Conservation (phyloP, 92 coral and sea anemone species). For the Zoanthus gigantus region DNA sequence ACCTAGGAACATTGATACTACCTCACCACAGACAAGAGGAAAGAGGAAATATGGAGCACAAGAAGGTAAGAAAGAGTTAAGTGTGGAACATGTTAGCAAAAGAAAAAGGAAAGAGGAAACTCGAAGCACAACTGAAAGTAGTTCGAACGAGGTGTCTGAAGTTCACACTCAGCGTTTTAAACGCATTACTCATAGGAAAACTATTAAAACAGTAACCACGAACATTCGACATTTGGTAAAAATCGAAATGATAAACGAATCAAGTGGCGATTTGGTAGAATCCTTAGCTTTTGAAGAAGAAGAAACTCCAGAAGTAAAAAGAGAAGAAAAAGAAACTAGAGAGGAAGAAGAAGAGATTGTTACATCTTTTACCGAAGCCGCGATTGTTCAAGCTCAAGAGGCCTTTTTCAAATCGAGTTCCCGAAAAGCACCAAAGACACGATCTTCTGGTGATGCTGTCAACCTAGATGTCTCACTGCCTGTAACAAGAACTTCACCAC, state of each 20-base stretch:
- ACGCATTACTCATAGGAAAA: slow-evolving; percentile 65
- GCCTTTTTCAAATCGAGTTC: not conserved
- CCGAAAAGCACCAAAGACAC: slow-evolving; percentile 7
- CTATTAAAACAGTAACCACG: slow-evolving; percentile 68
- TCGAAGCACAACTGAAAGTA: not conserved
- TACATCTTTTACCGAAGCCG: slow-evolving; percentile 6
- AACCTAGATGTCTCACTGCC: not conserved
- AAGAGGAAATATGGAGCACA: slow-evolving; percentile 4
- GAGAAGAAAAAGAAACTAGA: slow-evolving; percentile 52
- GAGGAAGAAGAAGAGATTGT: slow-evolving; percentile 43
- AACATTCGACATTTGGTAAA: slow-evolving; percentile 64
- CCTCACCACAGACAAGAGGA: not conserved
- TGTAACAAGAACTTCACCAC: not conserved
- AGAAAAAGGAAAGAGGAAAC: slow-evolving; percentile 15
- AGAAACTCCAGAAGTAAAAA: slow-evolving; percentile 53
- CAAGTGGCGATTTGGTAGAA: slow-evolving; percentile 58
- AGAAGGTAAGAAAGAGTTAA: not conserved
- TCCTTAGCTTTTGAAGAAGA: slow-evolving; percentile 60
- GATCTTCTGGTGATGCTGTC: slow-evolving; percentile 11
- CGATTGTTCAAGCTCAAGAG: not conserved
- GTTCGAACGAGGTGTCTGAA: slow-evolving; percentile 22
- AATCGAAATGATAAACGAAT: slow-evolving; percentile 53
- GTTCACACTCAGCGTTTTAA: slow-evolving; percentile 44
- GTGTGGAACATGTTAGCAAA: slow-evolving; percentile 1
- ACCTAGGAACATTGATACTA: not conserved